Percentiles rank a stretch among this genome's conserved stretches.
These are phyloP conservation scores for Drosophila nasuta DNA, from an alignment of 1,140 invertebrate genomes.

Conservation along the genomic window DNA sequence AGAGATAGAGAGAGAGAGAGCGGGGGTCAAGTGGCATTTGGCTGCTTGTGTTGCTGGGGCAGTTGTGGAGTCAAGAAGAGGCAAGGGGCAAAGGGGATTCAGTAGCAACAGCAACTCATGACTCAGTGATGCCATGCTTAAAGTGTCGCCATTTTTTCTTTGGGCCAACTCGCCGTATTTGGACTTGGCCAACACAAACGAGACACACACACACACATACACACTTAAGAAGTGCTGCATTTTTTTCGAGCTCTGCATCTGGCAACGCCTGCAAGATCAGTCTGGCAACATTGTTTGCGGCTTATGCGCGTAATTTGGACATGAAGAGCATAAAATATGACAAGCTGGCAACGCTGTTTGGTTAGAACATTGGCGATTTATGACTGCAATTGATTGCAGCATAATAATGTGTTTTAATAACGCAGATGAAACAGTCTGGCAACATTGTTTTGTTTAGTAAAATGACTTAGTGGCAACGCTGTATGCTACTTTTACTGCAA, in stretches of 20 bases:
- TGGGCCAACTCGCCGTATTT: constrained; percentile 19
- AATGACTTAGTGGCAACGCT: background rate
- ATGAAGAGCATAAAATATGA: too few species aligned
- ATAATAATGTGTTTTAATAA: too few species aligned
- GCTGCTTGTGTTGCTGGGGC: background rate
- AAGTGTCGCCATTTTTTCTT: constrained; percentile 41
- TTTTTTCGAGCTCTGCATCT: constrained; percentile 15
- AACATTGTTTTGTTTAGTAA: background rate
- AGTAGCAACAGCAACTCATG: background rate
- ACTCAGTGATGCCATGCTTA: constrained; percentile 28
- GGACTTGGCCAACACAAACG: constrained; percentile 17
- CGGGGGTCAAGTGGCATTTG: constrained; percentile 42
- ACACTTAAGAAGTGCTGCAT: background rate
- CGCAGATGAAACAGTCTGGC: background rate
- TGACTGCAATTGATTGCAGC: too few species aligned
- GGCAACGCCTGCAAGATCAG: constrained; percentile 31
- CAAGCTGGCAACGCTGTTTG: background rate
- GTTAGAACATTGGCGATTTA: too few species aligned
- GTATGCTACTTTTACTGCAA: background rate
- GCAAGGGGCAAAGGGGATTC: background rate
- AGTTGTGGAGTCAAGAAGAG: background rate
- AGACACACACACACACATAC: background rate
- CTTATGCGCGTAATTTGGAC: too few species aligned
- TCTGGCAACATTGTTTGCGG: constrained; percentile 3
- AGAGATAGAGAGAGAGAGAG: constrained; percentile 5